These are phyloP conservation scores for Aporophyla nigra DNA, from an alignment of 2,888 invertebrate species.

Conservation along the genomic window DNA sequence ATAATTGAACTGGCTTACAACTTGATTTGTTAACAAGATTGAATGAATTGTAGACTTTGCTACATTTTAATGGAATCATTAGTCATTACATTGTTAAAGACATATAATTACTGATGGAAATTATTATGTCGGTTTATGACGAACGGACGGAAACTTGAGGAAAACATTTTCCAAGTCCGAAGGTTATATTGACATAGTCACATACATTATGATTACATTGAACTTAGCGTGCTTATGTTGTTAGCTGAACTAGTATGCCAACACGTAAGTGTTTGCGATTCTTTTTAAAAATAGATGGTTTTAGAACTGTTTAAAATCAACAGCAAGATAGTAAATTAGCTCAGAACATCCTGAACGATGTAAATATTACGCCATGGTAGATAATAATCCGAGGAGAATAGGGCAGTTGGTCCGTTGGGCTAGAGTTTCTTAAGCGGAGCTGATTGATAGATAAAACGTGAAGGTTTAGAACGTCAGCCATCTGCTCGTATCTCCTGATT, in stretches of 20 bases:
- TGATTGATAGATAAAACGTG: conserved; percentile 62
- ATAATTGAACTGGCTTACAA: neutral
- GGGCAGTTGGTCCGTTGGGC: conserved; percentile 6
- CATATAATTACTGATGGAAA: conserved; percentile 59
- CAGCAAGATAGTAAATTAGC: conserved; percentile 20
- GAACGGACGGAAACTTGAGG: conserved; percentile 61
- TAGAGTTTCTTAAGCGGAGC: conserved; percentile 52
- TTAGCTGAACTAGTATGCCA: conserved; percentile 33
- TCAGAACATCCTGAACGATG: conserved; percentile 33
- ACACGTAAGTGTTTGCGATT: conserved; percentile 46
- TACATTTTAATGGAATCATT: conserved; percentile 36
- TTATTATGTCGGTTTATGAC: conserved; percentile 54
- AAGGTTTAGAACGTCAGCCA: conserved; percentile 60
- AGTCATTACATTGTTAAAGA: conserved; percentile 36
- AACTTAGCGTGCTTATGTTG: conserved; percentile 56
- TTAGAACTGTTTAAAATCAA: conserved; percentile 36
- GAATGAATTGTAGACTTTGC: conserved; percentile 30
- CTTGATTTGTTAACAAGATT: conserved; percentile 11
- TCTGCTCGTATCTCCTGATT: conserved; percentile 57
- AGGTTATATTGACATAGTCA: conserved; percentile 66
- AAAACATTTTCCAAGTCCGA: conserved; percentile 68
- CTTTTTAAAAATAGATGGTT: conserved; percentile 26
- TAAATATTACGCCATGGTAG: conserved; percentile 25
- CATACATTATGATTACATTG: conserved; percentile 62
- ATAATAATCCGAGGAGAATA: conserved; percentile 19